Base-by-base conservation (phyloP, 2,888 invertebrate genomes). In the Hololepta plana region DNA sequence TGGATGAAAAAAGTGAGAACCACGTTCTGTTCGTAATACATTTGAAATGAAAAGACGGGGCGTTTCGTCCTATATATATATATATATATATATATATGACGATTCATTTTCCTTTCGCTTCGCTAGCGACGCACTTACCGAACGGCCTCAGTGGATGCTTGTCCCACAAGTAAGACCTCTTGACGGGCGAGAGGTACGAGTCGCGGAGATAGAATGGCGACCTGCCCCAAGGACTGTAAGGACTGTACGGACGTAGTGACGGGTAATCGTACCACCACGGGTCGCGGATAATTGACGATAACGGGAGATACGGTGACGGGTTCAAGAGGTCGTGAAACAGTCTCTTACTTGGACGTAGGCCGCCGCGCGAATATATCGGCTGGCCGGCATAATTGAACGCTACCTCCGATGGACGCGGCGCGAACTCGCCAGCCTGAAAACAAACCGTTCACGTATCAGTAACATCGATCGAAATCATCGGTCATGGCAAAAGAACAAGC, bases 261-360 rank as follows among this genome's bases (percentile, higher is more conserved):
- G 81, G 82, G 58, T 77, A 68, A 57, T 72, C 71, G 68, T 74
- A 74, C 85, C 84, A 85, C 76, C 82, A 85, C 45, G 84, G 84
- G 63, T 85, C 84, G 52, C 81, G 72, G 41, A 74, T 72, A 56
- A 82, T 72, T 41, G 79, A 69, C 44, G 77, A 77, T 51, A 79
- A 64, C 32, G 84, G 84, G 46, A 77, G 62, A 45, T 62, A 65
- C 28, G 77, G 72, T 46, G 72, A 74, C 38, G 85, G 84, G 59
- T 80, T 75, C 57, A 84, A 64, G 52, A 85, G 64, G 53, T 79
- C 74, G 54, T 47, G 42, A 42, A 46, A 47, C 46, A 57, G 60
- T 41, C 56, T 58, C 53, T 54, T 60, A 46, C 58, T 55, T 47
- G 51, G 48, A 25, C 55, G 43, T 41, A 63, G 53, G 37, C 70